Evolutionary conservation across 2,888 invertebrate species (phyloP).

Genomic region (Ceramica pisi): DNA sequence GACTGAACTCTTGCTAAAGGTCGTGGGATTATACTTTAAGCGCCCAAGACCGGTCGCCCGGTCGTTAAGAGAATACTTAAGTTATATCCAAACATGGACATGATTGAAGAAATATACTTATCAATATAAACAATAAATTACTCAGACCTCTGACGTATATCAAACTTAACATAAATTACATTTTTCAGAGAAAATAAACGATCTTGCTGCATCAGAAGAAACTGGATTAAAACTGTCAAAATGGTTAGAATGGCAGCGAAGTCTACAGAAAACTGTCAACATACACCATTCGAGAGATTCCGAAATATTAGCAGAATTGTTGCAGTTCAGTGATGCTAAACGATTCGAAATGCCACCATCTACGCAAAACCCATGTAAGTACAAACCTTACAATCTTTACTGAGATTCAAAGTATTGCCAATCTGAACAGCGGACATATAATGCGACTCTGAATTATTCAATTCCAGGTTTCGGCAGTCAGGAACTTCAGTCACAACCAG

Average conservation of each 20-base stretch:
- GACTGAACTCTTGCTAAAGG: too few relatives aligned
- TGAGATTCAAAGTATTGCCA: background rate
- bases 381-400: background rate
- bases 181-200: slow-evolving; percentile 66
- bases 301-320: slow-evolving; percentile 83
- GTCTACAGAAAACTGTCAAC: slow-evolving; percentile 83
- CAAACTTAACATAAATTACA: background rate
- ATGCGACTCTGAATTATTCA: background rate
- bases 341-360: slow-evolving; percentile 84
- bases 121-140: too few relatives aligned
- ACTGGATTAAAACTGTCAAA: slow-evolving; percentile 74
- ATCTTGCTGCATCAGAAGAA: slow-evolving; percentile 48
- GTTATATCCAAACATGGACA: too few relatives aligned
- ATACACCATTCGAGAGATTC: slow-evolving; percentile 86
- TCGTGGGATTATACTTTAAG: too few relatives aligned
- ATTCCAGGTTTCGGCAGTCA: slow-evolving; percentile 77
- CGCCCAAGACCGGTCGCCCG: too few relatives aligned
- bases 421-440: background rate
- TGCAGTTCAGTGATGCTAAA: slow-evolving; percentile 88
- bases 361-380: slow-evolving; percentile 84
- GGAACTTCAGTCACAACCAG: slow-evolving; percentile 68
- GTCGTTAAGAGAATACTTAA: too few relatives aligned
- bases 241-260: slow-evolving; percentile 88
- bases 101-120: too few relatives aligned
- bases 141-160: too few relatives aligned